Evolutionary conservation across 2,113 vertebrate genomes (phyloP).

Genomic region (Nipponia nippon): DNA sequence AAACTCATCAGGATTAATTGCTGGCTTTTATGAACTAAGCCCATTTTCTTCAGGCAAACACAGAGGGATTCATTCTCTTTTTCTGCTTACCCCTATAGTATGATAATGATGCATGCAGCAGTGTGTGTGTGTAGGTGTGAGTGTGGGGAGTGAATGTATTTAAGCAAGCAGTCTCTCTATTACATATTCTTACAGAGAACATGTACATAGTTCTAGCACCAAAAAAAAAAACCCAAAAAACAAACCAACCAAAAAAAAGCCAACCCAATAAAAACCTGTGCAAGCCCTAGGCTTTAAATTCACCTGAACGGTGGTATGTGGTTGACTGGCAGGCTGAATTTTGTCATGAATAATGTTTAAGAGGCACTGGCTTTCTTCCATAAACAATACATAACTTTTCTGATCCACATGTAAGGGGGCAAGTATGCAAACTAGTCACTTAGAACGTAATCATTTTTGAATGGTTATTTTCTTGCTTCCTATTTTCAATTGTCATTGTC

Average conservation of each 20-base stretch:
- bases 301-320: background rate
- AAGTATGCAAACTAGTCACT: background rate
- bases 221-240: background rate
- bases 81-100: background rate
- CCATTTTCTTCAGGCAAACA: background rate
- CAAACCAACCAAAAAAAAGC: background rate
- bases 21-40: background rate
- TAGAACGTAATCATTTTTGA: background rate
- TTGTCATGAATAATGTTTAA: constrained; percentile 15
- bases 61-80: background rate
- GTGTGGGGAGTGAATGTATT: background rate
- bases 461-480: background rate
- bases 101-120: background rate
- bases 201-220: background rate
- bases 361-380: background rate
- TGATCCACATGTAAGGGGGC: background rate
- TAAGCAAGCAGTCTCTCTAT: background rate
- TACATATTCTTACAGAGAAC: background rate
- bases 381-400: background rate
- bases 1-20: background rate
- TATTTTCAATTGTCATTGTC: background rate
- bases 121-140: background rate
- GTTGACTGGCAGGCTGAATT: constrained; percentile 3
- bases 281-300: background rate
- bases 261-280: background rate